Percentiles rank a stretch among this genome's conserved stretches.
Conservation (phyloP, 2,797 vertebrate genomes). For the Sebastes aleutianus region DNA sequence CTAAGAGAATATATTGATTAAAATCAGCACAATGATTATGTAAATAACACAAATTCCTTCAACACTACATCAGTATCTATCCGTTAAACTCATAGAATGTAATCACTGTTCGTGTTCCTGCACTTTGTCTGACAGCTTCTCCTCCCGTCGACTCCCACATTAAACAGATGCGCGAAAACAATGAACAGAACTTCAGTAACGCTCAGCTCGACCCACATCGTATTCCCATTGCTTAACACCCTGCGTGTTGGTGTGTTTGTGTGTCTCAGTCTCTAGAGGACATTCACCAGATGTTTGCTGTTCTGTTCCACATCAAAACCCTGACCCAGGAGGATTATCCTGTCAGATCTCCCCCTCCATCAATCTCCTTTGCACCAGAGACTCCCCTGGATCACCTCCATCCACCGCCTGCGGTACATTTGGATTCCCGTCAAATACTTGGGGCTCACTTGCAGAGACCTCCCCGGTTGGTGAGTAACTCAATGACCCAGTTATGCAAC, state of each 20-base stretch:
- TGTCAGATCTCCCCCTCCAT: not conserved
- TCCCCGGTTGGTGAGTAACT: conserved; percentile 13
- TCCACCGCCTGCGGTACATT: not conserved
- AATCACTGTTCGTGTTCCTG: not conserved
- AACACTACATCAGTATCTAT: not conserved
- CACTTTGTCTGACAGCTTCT: not conserved
- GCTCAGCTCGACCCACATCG: not conserved
- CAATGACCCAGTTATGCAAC: conserved; percentile 52
- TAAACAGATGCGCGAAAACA: not conserved
- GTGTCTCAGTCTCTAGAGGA: not conserved
- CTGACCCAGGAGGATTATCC: not conserved
- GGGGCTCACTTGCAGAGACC: not conserved
- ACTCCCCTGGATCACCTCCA: not conserved
- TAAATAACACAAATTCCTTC: not conserved
- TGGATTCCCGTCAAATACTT: not conserved
- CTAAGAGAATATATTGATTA: not conserved
- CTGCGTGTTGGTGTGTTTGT: not conserved
- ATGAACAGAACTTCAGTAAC: not conserved
- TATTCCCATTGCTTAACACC: not conserved
- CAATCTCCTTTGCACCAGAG: not conserved
- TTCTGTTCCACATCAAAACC: conserved; percentile 25
- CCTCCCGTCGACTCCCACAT: conserved; percentile 2
- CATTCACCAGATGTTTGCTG: conserved; percentile 55
- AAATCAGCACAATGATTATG: not conserved
- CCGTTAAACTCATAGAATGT: not conserved